Evolutionary conservation across 1,140 invertebrate genomes (phyloP).

Genomic region (Trachymyrmex cornetzi): DNA sequence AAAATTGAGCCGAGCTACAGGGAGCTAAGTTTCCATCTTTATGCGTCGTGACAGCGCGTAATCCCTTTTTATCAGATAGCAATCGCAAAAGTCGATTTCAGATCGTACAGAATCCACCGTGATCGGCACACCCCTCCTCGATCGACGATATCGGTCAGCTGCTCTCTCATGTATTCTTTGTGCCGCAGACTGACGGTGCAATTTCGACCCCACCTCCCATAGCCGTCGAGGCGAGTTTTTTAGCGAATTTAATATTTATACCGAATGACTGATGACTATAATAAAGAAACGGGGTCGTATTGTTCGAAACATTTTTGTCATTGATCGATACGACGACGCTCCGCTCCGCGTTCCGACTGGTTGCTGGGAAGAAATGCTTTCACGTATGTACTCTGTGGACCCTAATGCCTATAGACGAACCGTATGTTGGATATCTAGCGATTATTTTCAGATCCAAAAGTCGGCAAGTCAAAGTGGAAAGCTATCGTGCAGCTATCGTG

Average conservation of each 20-base stretch:
- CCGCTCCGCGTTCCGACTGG: conserved; percentile 55
- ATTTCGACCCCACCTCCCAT: conserved; percentile 82
- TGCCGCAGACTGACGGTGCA: conserved; percentile 85
- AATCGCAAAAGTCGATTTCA: conserved; percentile 63
- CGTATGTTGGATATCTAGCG: conserved; percentile 60
- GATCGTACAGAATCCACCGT: conserved; percentile 62
- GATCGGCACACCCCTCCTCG: conserved; percentile 67
- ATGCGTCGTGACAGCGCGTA: conserved; percentile 33
- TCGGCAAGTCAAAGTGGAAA: conserved; percentile 18
- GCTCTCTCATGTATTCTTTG: conserved; percentile 80
- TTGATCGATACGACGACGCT: conserved; percentile 85
- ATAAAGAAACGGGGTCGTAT: conserved; percentile 85
- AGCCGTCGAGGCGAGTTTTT: conserved; percentile 81
- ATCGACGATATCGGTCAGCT: conserved; percentile 84
- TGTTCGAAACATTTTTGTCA: conserved; percentile 86
- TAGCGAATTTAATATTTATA: conserved; percentile 87
- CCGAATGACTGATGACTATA: conserved; percentile 86
- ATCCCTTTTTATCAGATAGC: conserved; percentile 49
- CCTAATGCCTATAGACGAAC: conserved; percentile 47
- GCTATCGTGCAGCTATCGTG: conserved; percentile 31
- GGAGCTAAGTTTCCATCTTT: conserved; percentile 24
- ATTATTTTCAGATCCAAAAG: conserved; percentile 48
- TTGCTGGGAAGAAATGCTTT: conserved; percentile 68
- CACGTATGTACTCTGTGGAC: conserved; percentile 16
- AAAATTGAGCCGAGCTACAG: conserved; percentile 12